phyloP scores from a whole-genome alignment of 1,140 invertebrate genomes.

The Battus philenor region DNA sequence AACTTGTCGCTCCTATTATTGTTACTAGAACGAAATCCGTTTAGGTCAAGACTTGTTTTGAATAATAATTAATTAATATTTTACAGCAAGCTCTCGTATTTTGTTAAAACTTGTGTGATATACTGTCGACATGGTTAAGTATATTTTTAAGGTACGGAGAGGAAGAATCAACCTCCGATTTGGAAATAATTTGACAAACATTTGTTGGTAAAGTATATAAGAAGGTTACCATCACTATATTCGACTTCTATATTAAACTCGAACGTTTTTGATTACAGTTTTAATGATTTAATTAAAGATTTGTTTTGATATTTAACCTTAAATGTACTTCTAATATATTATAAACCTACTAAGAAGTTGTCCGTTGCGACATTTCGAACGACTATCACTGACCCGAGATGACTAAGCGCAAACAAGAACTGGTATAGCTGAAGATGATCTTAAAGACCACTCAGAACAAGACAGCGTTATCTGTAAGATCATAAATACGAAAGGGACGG shows the following conservation, averaged over 20 bases:
- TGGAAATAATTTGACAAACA: not conserved
- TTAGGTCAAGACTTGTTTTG: too few species aligned
- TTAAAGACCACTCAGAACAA: conserved; percentile 29
- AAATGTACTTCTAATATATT: conserved; percentile 36
- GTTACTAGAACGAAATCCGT: conserved; percentile 4
- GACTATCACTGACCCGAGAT: conserved; percentile 51
- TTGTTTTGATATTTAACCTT: conserved; percentile 29
- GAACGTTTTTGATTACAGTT: not conserved
- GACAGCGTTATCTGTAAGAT: conserved; percentile 18
- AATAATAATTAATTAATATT: too few species aligned
- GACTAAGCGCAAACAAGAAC: conserved; percentile 55
- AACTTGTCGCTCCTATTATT: conserved; percentile 5
- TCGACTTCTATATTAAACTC: not conserved
- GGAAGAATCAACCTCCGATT: too few species aligned
- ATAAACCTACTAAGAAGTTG: too few species aligned
- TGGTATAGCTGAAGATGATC: conserved; percentile 46
- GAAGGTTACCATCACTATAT: not conserved
- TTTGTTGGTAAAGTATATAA: not conserved
- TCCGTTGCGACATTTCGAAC: conserved; percentile 52
- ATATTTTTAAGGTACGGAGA: too few species aligned
- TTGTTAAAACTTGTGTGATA: too few species aligned
- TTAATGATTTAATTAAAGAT: conserved; percentile 11
- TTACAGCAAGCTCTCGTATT: too few species aligned
- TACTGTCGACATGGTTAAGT: too few species aligned
- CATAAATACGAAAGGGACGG: conserved; percentile 25